These are phyloP conservation scores for Eriocheir sinensis DNA, from an alignment of 1,140 invertebrate genomes.

Conservation along the genomic window DNA sequence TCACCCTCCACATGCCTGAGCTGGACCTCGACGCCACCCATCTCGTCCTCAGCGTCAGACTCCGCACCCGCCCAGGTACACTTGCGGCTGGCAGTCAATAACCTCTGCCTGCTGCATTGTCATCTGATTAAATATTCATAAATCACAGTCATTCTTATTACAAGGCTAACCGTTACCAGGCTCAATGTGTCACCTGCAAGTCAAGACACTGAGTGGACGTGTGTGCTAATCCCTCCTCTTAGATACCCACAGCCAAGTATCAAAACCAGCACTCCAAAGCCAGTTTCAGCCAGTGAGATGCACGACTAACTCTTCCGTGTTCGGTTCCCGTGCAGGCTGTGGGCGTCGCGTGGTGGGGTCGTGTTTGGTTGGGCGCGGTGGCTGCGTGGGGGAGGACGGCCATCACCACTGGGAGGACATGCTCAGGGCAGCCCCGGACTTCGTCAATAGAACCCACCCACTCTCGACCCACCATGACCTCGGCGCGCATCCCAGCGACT, in stretches of 20 bases:
- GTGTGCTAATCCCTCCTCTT: too few relatives aligned
- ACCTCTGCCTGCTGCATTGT: not conserved
- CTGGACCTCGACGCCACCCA: constrained; percentile 71
- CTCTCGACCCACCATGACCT: constrained; percentile 28
- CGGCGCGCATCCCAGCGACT: not conserved
- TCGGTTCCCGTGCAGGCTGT: constrained; percentile 48
- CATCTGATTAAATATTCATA: too few relatives aligned
- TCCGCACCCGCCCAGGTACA: constrained; percentile 56
- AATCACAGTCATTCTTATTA: too few relatives aligned
- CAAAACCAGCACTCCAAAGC: too few relatives aligned
- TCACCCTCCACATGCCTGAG: constrained; percentile 67
- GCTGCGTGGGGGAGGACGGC: constrained; percentile 64
- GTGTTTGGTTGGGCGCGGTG: constrained; percentile 62
- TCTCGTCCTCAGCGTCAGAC: constrained; percentile 67
- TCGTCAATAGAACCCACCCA: constrained; percentile 55
- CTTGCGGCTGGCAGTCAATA: not conserved
- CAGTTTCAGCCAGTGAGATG: too few relatives aligned
- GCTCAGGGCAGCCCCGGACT: constrained; percentile 42
- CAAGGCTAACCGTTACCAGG: too few relatives aligned
- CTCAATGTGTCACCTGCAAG: too few relatives aligned
- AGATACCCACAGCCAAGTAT: too few relatives aligned
- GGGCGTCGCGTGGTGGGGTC: constrained; percentile 70
- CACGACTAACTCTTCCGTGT: too few relatives aligned
- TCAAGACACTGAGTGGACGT: too few relatives aligned
- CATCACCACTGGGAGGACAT: constrained; percentile 71